A percentile compares a stretch with the other conserved stretches of the same genome.
Conservation (phyloP, 2,113 vertebrate species). For the Neopipo cinnamomea region DNA sequence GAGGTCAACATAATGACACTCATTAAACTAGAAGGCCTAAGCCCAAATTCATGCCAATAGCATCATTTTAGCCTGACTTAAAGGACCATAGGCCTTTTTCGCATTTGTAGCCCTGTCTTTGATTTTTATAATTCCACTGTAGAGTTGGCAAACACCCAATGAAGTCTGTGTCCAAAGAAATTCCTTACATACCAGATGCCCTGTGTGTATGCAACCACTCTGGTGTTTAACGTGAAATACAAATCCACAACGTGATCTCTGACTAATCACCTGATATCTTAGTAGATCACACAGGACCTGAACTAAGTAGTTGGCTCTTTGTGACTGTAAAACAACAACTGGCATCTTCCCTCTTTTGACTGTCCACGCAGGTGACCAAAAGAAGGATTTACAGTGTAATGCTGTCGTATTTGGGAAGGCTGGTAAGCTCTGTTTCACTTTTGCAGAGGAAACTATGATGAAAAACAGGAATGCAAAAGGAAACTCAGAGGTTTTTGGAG, state of each 20-base stretch:
- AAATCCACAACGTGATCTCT: neutral
- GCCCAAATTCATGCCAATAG: neutral
- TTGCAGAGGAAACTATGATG: neutral
- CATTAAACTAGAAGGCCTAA: neutral
- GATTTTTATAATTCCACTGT: neutral
- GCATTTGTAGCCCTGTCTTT: neutral
- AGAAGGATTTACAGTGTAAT: neutral
- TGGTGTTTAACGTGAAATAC: neutral
- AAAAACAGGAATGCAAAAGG: neutral
- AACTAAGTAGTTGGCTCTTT: neutral
- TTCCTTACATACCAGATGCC: neutral
- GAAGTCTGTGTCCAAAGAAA: neutral
- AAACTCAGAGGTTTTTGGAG: neutral
- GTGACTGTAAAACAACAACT: neutral
- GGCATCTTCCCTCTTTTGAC: neutral
- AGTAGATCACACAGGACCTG: neutral
- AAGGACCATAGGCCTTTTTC: neutral
- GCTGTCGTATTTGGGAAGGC: neutral
- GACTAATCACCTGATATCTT: neutral
- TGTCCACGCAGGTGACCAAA: neutral
- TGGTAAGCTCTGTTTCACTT: neutral
- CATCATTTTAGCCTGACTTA: neutral
- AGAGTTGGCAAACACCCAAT: neutral
- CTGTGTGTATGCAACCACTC: neutral
- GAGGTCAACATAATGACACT: neutral